Evolutionary conservation across 2,888 invertebrate genomes (phyloP), one percentile per base, ranked within the genome.

Genomic region (Nemapogon koenigi): DNA sequence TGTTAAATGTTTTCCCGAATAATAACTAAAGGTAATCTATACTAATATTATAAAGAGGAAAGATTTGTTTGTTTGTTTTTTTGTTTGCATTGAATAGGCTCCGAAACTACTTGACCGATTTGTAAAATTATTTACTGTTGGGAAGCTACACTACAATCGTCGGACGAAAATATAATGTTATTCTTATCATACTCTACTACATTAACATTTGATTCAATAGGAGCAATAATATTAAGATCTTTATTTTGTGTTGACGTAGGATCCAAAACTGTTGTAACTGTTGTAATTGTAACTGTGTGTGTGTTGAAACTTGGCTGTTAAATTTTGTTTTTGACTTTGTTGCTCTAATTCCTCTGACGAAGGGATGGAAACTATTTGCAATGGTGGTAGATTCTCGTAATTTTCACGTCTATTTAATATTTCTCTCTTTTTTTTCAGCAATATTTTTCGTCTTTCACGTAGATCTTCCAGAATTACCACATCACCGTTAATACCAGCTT

Each of bases 391-490:
- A 22, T 22, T 22, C 10, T 22, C 7, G 22, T 22, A 22, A 22
- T 22, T 22, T 7, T 10, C 6, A 7, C 10, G 6, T 22, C 22
- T 22, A 8, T 7, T 14, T 16, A 27, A 15, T n/a, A n/a, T n/a
- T n/a, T n/a, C n/a, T n/a, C n/a, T n/a, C n/a, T 35, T 35, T 13
- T 37, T 40, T 29, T 37, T 25, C 36, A 36, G 17, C 25, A 40
- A 36, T 18, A 32, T 22, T 6, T 32, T 38, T 38, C 38, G 32
- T 25, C 38, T 38, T 32, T 18, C 31, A 37, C 28, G 29, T 31
- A 37, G 18, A 37, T 16, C 29, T 29, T 13, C 6, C 29, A 13
- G 11, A 8, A 11, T 29, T 8, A 29, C 6, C 7, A 29, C 11
- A 11, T 13, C 29, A 11, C 11, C 11, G 29, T 13, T 29, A 29